Evolutionary conservation across 2,113 vertebrate genomes (phyloP).

Genomic region (Dolichotis patagonum): DNA sequence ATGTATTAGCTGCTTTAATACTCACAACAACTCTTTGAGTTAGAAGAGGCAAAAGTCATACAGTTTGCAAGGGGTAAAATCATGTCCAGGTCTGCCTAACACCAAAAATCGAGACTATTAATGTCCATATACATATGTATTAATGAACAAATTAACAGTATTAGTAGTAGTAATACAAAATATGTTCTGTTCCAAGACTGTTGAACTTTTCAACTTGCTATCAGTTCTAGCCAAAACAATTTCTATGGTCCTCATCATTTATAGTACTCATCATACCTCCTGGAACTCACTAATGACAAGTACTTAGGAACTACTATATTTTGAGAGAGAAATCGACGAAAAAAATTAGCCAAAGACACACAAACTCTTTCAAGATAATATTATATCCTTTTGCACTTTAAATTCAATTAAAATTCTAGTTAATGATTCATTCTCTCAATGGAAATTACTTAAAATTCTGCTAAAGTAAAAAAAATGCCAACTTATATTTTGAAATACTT

Average conservation of each 20-base stretch:
- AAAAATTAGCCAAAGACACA: constrained; percentile 43
- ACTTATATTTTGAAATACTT: constrained; percentile 58
- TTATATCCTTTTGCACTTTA: constrained; percentile 40
- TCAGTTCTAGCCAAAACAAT: neutral
- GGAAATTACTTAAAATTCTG: constrained; percentile 54
- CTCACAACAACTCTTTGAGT: constrained; percentile 1
- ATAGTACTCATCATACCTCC: neutral
- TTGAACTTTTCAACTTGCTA: constrained; percentile 1
- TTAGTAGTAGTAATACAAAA: neutral
- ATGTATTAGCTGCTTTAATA: neutral
- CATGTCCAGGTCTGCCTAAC: neutral
- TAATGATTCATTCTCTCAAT: constrained; percentile 40
- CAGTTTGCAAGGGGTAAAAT: neutral
- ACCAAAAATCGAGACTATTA: neutral
- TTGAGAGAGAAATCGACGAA: constrained; percentile 52
- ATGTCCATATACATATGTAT: neutral
- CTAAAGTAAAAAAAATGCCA: constrained; percentile 45
- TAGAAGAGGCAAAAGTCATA: neutral
- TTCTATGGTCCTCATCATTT: neutral
- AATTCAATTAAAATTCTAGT: constrained; percentile 46
- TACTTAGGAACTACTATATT: constrained; percentile 13
- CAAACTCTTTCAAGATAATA: constrained; percentile 60
- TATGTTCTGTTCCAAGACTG: neutral
- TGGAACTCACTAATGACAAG: neutral
- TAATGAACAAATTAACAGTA: neutral